A percentile compares a stretch with the other conserved stretches of the same genome.
Conservation (phyloP, 2,797 vertebrate genomes). For the Percopsis omiscomaycus region DNA sequence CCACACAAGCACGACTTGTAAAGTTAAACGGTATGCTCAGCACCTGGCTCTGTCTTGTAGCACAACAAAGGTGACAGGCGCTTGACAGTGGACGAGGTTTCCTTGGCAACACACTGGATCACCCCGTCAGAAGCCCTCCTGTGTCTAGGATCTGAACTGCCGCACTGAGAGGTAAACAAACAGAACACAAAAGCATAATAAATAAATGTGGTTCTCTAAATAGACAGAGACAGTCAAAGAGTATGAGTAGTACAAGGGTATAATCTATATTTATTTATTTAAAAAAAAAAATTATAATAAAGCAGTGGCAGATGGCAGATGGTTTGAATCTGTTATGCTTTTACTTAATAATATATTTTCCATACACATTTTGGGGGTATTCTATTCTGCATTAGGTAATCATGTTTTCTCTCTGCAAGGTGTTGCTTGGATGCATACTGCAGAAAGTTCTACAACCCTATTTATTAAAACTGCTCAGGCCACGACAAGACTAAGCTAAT, state of each 20-base stretch:
- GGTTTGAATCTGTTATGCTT: constrained; percentile 26
- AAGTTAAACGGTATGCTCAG: neutral
- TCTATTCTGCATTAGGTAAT: constrained; percentile 3
- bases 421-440: neutral
- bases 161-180: constrained; percentile 45
- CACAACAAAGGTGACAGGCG: constrained; percentile 54
- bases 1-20: neutral
- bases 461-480: no score
- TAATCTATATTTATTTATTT: neutral
- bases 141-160: constrained; percentile 54
- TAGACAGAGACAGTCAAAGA: neutral
- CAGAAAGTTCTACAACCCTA: no score
- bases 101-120: constrained; percentile 58
- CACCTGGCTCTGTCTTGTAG: constrained; percentile 81
- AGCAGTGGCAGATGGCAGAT: constrained; percentile 24
- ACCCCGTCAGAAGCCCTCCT: constrained; percentile 70
- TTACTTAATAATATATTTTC: neutral
- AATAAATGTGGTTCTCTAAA: neutral
- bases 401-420: neutral
- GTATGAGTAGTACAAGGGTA: no score
- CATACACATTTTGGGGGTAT: neutral
- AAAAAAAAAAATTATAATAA: constrained; percentile 5
- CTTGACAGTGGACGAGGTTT: constrained; percentile 30
- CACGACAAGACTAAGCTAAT: no score
- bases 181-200: neutral